phyloP scores from a whole-genome alignment of 2,797 vertebrate species.

The Amniataba percoides region DNA sequence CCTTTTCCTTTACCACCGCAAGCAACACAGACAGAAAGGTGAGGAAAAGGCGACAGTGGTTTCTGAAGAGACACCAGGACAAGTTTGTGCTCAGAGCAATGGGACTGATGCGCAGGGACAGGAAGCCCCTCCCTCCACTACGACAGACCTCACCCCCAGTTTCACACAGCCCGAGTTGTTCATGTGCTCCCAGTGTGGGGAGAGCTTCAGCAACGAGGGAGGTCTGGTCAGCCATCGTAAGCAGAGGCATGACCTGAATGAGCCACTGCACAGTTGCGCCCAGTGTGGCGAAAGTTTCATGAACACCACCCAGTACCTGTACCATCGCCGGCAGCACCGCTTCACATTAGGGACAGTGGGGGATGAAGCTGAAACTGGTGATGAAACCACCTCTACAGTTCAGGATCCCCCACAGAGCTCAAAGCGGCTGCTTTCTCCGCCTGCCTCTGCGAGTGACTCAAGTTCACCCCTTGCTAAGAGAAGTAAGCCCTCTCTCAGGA shows the following conservation, averaged over 20 bases:
- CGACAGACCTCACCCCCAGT: neutral
- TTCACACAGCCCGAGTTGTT: slow-evolving; percentile 80
- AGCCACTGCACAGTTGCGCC: slow-evolving; percentile 87
- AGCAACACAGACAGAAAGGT: slow-evolving; percentile 86
- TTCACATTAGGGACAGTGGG: neutral
- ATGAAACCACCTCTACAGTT: slow-evolving; percentile 23
- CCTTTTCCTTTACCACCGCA: slow-evolving; percentile 96
- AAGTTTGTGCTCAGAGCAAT: slow-evolving; percentile 28
- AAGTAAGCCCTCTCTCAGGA: slow-evolving; percentile 64
- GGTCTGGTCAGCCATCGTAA: slow-evolving; percentile 87
- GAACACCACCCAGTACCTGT: slow-evolving; percentile 94
- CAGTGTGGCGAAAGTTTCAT: slow-evolving; percentile 88
- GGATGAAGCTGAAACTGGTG: slow-evolving; percentile 35
- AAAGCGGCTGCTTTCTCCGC: slow-evolving; percentile 66
- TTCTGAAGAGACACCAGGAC: slow-evolving; percentile 27
- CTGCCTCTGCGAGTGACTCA: slow-evolving; percentile 46
- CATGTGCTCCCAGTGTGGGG: slow-evolving; percentile 90
- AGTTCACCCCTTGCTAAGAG: slow-evolving; percentile 69
- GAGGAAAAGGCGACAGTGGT: slow-evolving; percentile 62
- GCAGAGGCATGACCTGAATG: slow-evolving; percentile 83
- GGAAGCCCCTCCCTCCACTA: neutral
- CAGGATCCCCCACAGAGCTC: slow-evolving; percentile 48
- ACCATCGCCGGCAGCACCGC: slow-evolving; percentile 89
- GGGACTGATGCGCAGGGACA: slow-evolving; percentile 33
- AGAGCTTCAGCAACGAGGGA: slow-evolving; percentile 81